Base-by-base conservation (phyloP, 2,888 invertebrate species). In the Trimorus sp. region DNA sequence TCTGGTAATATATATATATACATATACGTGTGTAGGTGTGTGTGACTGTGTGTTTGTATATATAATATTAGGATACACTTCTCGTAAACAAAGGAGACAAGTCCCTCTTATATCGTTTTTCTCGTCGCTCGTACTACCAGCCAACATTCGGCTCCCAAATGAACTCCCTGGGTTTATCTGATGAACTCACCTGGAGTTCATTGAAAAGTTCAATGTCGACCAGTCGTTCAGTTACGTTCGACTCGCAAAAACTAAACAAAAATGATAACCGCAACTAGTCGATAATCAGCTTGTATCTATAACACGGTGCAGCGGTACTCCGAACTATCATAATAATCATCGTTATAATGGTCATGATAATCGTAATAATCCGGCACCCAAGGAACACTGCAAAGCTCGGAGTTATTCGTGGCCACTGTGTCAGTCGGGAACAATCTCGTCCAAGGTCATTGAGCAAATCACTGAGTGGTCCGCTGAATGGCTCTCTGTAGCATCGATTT, bases 251-350 rank as follows among this genome's bases (percentile, higher is more conserved):
- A 4, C 26, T 3, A 26, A 49, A 77, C n/a, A 42, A 59, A 58
- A 60, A 71, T 48, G 65, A 62, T 14, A 53, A 71, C 45, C 65
- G 62, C 75, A 77, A 81, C 80, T 79, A 83, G 37, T 81, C 56
- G 69, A 84, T 26, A 26, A 84, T 77, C 69, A 82, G 82, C 63
- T 26, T 84, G 84, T 65, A 83, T 84, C 79, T 85, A 83, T 84
- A 85, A 86, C 84, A 86, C 70, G 84, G 85, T 85, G 84, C 85
- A 82, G 71, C 82, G 80, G 83, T 85, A 85, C 76, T 85, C 79
- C 84, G 66, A 84, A 85, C 84, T 83, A 79, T 82, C 63, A 75
- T 76, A 73, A 79, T 76, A 77, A 83, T 83, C 77, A 83, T 83
- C 26, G 40, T 63, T 51, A 45, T 65, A 70, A 78, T 66, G 38